Evolutionary conservation across 2,113 vertebrate genomes (phyloP), one percentile per base, ranked within the genome.

Genomic region (Vidua chalybeata): DNA sequence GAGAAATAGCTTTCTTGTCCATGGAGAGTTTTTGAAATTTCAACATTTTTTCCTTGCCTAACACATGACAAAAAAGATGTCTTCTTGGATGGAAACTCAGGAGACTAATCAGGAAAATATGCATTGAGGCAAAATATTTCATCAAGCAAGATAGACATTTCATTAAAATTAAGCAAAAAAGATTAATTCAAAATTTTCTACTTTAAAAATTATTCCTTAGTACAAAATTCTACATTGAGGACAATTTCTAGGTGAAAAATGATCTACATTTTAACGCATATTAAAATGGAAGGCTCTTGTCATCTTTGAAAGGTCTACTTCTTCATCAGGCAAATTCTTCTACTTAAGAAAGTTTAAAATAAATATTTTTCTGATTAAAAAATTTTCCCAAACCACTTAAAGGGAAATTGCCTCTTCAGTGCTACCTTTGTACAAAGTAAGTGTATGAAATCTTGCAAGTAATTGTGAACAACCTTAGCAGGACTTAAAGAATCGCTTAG

Each of bases 41-140:
- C 73, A 71, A 74, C 59, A 81, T 62, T 77, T 91, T 95, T 90
- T 71, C 30, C 80, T 90, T 71, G 72, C 39, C 11, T 74, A 86
- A 77, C 15, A 4, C 15, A 0, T 78, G 82, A 76, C 75, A 87
- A 76, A 68, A 56, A 87, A 82, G 31, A 71, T 81, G 43, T 55
- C 55, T 17, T 80, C 13, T 69, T 88, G 68, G 72, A 80, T 2
- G 43, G 77, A 81, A 89, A 81, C 43, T 86, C 24, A 15, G 71
- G 66, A 79, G 19, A 41, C 62, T 87, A 79, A 93, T 85, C n/a
- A 62, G 58, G 85, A 93, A 93, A 92, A 92, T 12, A 77, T 58
- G 55, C 30, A 62, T 73, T 6, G 43, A 85, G 55, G 56, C 31
- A 84, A 89, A 72, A 39, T 6, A 31, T 67, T 67, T 67, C 21